Conservation (phyloP, 2,888 invertebrate species). For the Furcula furcula region DNA sequence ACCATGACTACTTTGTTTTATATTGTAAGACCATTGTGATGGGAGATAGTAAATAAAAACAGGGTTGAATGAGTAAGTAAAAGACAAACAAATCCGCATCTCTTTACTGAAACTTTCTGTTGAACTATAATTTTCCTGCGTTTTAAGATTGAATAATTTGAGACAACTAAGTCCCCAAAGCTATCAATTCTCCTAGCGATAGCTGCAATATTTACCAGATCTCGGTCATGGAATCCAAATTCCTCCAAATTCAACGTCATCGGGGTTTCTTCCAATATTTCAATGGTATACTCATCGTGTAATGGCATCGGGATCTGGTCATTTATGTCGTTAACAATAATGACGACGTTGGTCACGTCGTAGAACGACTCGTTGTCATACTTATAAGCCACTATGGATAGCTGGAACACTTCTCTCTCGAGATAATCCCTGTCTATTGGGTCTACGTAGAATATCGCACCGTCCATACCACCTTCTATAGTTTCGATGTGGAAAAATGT, state of each 20-base stretch:
- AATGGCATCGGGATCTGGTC: conserved; percentile 83
- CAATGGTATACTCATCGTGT: conserved; percentile 46
- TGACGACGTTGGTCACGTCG: conserved; percentile 53
- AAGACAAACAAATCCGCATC: too few species aligned
- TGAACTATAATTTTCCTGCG: too few species aligned
- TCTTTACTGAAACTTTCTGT: too few species aligned
- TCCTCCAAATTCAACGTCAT: conserved; percentile 67
- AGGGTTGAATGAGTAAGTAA: too few species aligned
- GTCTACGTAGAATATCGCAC: conserved; percentile 54
- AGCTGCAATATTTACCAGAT: conserved; percentile 79
- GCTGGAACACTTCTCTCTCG: conserved; percentile 67
- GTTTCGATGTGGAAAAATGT: conserved; percentile 59
- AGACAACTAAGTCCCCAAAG: too few species aligned
- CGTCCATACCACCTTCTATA: conserved; percentile 47
- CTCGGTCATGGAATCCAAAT: conserved; percentile 78
- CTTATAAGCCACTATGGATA: conserved; percentile 74
- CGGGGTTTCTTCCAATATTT: conserved; percentile 78
- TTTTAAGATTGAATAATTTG: too few species aligned
- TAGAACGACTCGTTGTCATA: conserved; percentile 47
- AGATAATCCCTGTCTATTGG: conserved; percentile 72
- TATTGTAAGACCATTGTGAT: too few species aligned
- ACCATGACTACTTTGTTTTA: too few species aligned
- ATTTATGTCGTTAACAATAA: conserved; percentile 82
- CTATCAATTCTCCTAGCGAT: too few species aligned
- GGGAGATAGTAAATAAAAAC: too few species aligned